Conservation (phyloP, 2,888 invertebrate genomes). For the Callimorpha dominula region DNA sequence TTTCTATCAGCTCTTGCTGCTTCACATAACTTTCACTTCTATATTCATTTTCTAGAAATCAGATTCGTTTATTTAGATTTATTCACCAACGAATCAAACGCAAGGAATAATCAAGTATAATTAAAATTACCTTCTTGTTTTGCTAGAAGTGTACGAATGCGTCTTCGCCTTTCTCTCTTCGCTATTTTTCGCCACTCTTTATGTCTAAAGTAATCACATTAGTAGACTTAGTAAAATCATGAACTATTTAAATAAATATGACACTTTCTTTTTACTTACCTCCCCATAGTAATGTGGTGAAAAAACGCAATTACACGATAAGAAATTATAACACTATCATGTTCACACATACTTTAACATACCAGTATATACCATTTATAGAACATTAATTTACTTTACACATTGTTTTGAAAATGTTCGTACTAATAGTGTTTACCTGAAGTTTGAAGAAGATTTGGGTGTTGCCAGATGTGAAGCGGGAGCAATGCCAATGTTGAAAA, state of each 20-base stretch:
- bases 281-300: neutral
- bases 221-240: neutral
- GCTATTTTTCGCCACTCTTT: constrained; percentile 91
- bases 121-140: constrained; percentile 80
- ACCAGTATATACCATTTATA: neutral
- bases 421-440: too few relatives aligned
- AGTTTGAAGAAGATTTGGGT: too few relatives aligned
- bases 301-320: neutral
- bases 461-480: too few relatives aligned
- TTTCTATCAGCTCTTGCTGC: constrained; percentile 80
- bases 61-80: neutral
- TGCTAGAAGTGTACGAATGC: constrained; percentile 88
- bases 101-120: neutral
- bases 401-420: neutral
- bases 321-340: neutral
- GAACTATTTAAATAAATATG: neutral
- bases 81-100: neutral
- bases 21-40: constrained; percentile 39
- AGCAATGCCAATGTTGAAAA: too few relatives aligned
- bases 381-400: neutral
- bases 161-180: constrained; percentile 91
- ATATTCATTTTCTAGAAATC: constrained; percentile 35
- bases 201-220: constrained; percentile 77
- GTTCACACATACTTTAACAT: neutral
- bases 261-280: neutral